Conservation (phyloP, 2,888 invertebrate species). For the Sinhomidia bicolor region DNA sequence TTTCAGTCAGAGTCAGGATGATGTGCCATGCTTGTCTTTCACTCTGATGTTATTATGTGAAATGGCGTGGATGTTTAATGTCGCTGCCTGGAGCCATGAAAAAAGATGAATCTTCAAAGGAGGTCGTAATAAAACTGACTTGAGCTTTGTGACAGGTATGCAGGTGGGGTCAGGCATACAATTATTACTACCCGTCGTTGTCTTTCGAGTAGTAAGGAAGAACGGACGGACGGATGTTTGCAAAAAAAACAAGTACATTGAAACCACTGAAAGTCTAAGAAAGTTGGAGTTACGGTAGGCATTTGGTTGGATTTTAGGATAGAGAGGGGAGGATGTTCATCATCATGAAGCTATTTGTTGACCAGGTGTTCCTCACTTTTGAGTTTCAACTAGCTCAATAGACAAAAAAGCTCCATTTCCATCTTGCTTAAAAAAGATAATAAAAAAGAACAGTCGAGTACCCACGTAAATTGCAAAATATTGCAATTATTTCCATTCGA, state of each 20-base stretch:
- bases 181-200: slow-evolving; percentile 19
- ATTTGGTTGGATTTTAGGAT: not conserved
- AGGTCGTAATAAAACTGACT: slow-evolving; percentile 69
- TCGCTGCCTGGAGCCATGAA: slow-evolving; percentile 52
- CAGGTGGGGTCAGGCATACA: slow-evolving; percentile 63
- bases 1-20: not conserved
- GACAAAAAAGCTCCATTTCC: not conserved
- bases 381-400: slow-evolving; percentile 2
- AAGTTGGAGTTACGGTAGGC: not conserved
- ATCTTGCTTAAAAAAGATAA: not conserved
- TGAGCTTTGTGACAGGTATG: slow-evolving; percentile 66
- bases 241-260: slow-evolving; percentile 16
- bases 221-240: slow-evolving; percentile 58
- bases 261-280: not conserved
- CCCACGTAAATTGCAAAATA: not conserved
- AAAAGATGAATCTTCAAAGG: slow-evolving; percentile 67
- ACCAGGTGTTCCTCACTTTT: slow-evolving; percentile 48
- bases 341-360: slow-evolving; percentile 23
- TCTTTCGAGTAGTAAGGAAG: slow-evolving; percentile 35
- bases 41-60: slow-evolving; percentile 8
- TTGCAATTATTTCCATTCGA: too few species aligned
- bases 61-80: slow-evolving; percentile 14
- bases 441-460: not conserved
- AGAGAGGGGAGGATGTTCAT: slow-evolving; percentile 35
- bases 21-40: slow-evolving; percentile 8